A percentile compares a stretch with the other conserved stretches of the same genome.
Evolutionary conservation across 1,140 invertebrate species (phyloP).

Genomic region (Drosophila nasuta): DNA sequence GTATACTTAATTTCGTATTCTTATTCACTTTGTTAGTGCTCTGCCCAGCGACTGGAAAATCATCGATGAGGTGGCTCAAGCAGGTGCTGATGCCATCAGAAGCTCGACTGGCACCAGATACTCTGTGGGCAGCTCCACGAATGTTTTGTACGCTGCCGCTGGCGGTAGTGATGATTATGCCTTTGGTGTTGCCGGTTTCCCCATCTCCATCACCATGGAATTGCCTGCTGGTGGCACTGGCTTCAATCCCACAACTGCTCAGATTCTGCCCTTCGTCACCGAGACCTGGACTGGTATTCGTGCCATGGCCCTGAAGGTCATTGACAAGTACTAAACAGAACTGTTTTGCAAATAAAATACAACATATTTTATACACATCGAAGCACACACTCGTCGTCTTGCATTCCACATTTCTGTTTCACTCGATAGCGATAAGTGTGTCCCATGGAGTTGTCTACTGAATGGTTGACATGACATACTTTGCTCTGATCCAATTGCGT

Average conservation of each 20-base stretch:
- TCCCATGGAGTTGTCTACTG: constrained; percentile 6
- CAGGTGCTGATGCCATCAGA: constrained; percentile 85
- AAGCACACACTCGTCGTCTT: constrained; percentile 21
- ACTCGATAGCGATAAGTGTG: not conserved
- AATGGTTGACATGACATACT: constrained; percentile 1
- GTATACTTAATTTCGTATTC: not conserved
- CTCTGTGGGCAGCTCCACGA: constrained; percentile 88
- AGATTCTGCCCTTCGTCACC: constrained; percentile 87
- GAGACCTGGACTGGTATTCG: constrained; percentile 92
- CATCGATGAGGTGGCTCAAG: constrained; percentile 84
- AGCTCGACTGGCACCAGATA: constrained; percentile 86
- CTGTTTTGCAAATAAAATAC: constrained; percentile 26
- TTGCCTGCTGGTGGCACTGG: constrained; percentile 88
- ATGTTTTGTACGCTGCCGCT: constrained; percentile 86
- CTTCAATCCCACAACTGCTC: constrained; percentile 88
- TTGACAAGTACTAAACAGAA: constrained; percentile 66
- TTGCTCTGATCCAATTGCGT: not conserved
- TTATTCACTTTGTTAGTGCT: constrained; percentile 16
- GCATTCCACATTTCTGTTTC: constrained; percentile 4
- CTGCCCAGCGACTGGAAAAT: constrained; percentile 76
- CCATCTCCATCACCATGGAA: constrained; percentile 90
- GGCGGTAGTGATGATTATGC: constrained; percentile 90
- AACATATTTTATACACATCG: constrained; percentile 26
- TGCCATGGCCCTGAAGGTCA: constrained; percentile 77
- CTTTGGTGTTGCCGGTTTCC: constrained; percentile 86